Percentiles rank a stretch among this genome's conserved stretches.
These are phyloP conservation scores for Notodonta dromedarius DNA, from an alignment of 2,888 invertebrate genomes.

Conservation along the genomic window DNA sequence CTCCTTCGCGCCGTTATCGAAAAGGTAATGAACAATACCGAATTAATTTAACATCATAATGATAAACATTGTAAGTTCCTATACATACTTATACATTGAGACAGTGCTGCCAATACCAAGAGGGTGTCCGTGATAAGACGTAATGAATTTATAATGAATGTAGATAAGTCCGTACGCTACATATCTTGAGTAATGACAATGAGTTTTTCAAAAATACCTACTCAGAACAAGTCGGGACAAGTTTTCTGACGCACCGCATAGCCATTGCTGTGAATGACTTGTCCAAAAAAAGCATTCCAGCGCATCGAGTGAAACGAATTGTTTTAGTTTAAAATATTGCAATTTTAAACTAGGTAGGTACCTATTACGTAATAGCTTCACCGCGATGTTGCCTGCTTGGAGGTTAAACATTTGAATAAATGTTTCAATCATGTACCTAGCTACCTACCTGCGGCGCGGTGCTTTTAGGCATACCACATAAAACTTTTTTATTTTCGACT, in stretches of 20 bases:
- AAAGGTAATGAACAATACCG: too few species aligned
- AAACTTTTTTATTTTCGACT: too few species aligned
- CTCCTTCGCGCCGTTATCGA: too few species aligned
- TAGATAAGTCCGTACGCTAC: neutral
- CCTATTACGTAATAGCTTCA: neutral
- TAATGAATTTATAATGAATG: neutral
- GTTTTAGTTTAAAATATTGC: neutral
- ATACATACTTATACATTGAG: too few species aligned
- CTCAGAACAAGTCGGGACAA: neutral
- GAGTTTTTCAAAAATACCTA: constrained; percentile 5
- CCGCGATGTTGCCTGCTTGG: too few species aligned
- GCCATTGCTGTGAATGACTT: constrained; percentile 4
- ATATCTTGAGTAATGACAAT: neutral
- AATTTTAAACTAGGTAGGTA: neutral
- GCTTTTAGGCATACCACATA: too few species aligned
- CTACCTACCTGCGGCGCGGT: too few species aligned
- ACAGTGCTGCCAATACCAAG: too few species aligned
- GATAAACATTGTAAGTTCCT: too few species aligned
- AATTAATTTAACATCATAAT: too few species aligned
- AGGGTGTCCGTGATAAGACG: neutral
- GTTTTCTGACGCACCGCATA: constrained; percentile 1
- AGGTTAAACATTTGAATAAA: too few species aligned
- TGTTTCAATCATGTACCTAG: too few species aligned
- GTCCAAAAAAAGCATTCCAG: constrained; percentile 2
- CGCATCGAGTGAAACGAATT: constrained; percentile 1